phyloP scores from a whole-genome alignment of 2,888 invertebrate genomes.

The Megastigmus dorsalis region DNA sequence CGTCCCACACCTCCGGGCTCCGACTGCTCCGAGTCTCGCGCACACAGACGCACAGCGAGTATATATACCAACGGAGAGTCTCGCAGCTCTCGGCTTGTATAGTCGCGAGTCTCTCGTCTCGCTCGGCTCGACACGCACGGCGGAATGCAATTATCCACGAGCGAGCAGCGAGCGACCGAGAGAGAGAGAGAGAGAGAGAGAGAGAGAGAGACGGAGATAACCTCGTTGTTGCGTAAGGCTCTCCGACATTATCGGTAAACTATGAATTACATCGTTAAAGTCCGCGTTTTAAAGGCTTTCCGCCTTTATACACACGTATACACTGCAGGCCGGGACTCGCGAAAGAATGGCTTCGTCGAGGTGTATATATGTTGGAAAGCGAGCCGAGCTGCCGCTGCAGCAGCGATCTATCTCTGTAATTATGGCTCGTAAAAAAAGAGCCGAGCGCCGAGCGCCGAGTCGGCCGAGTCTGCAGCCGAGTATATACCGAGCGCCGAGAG shows the following conservation, averaged over 20 bases:
- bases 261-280: conserved; percentile 59
- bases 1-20: too few relatives aligned
- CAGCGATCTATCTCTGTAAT: conserved; percentile 16
- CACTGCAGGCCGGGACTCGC: too few relatives aligned
- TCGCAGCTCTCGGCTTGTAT: not conserved
- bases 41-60: not conserved
- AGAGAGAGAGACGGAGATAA: conserved; percentile 63
- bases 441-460: not conserved
- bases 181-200: conserved; percentile 59
- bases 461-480: too few relatives aligned
- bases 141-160: conserved; percentile 66
- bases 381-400: not conserved
- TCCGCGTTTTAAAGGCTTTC: conserved; percentile 50
- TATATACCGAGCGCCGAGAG: not conserved
- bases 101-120: not conserved
- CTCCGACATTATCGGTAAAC: conserved; percentile 65
- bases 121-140: conserved; percentile 23
- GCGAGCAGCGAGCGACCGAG: conserved; percentile 63
- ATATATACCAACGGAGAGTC: not conserved
- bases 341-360: not conserved
- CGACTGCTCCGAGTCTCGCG: too few relatives aligned
- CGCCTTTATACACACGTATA: conserved; percentile 27
- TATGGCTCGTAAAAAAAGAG: conserved; percentile 21
- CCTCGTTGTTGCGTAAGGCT: conserved; percentile 66
- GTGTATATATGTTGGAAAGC: too few relatives aligned